Base-by-base conservation (phyloP, 1,140 invertebrate species). In the Octopus bimaculoides region DNA sequence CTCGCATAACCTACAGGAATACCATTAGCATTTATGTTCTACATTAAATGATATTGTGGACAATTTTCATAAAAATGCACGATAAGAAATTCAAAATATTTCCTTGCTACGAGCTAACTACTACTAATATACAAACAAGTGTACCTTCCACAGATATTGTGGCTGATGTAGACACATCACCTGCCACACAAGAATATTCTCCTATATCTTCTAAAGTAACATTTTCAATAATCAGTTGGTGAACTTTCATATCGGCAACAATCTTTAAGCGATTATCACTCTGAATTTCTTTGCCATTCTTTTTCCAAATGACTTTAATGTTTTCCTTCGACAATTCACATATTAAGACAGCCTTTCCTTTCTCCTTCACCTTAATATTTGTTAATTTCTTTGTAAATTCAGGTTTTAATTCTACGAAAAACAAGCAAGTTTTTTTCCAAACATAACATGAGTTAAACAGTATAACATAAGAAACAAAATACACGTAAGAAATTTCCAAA, bases 221-320 rank as follows among this genome's bases (percentile, higher is more conserved):
- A 71, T 88, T 85, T 14, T 84, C 80, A 26, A 90, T 84, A 75
- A 85, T 81, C 20, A 90, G 83, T 78, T 86, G 86, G 54, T 90
- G 88, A 9, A 81, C 80, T 71, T 83, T 86, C 5, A 82, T 81
- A 78, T 90, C 88, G 17, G 84, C 82, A 54, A 78, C 75, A n/a
- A 88, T 83, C n/a, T 96, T 95, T 73, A 97, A 92, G 81, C 96
- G 95, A 86, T 97, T 96, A 77, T 83, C 84, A 52, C 83, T 5
- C 54, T 79, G 79, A 8, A 89, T 71, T 77, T 84, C 83, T 91
- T 97, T 93, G 54, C 95, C 94, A 83, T 95, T 94, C 89, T 96
- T 96, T 88, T 93, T 96, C 98, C 98, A 99, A 6, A 71, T 14
- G 17, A 20, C 9, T 5, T 5, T 71, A n/a, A 71, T n/a, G 7